A percentile compares a stretch with the other conserved stretches of the same genome.
Evolutionary conservation across 2,888 invertebrate genomes (phyloP).

Genomic region (Pandemis cinnamomeana): DNA sequence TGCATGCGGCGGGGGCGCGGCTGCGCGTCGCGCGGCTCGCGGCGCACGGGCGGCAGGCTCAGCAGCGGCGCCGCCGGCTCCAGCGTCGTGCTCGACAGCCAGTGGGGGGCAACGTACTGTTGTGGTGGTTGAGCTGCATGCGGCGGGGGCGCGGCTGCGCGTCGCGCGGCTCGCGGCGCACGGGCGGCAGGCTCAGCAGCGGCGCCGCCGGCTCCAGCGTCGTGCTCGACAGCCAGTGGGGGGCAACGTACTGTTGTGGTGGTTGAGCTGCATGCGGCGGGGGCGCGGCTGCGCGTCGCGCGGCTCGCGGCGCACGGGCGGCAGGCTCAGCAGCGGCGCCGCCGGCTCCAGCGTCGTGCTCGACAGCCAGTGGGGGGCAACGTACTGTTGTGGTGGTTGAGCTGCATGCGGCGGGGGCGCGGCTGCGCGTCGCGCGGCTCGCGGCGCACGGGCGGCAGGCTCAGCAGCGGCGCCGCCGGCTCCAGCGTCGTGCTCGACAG

Average conservation of each 20-base stretch:
- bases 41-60: constrained; percentile 82
- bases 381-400: constrained; percentile 19
- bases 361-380: constrained; percentile 51
- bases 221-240: constrained; percentile 61
- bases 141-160: constrained; percentile 37
- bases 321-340: constrained; percentile 76
- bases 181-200: constrained; percentile 81
- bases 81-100: constrained; percentile 69
- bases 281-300: constrained; percentile 46
- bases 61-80: constrained; percentile 71
- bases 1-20: constrained; percentile 41
- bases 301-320: constrained; percentile 79
- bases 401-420: constrained; percentile 41
- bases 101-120: not conserved
- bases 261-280: constrained; percentile 41
- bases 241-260: not conserved
- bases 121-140: constrained; percentile 39
- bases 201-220: constrained; percentile 68
- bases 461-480: constrained; percentile 70
- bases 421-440: constrained; percentile 55
- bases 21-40: constrained; percentile 60
- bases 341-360: constrained; percentile 69
- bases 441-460: constrained; percentile 82
- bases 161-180: constrained; percentile 71
- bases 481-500: constrained; percentile 72